Conservation (phyloP, 2,113 vertebrate species). For the Salvelinus fontinalis region DNA sequence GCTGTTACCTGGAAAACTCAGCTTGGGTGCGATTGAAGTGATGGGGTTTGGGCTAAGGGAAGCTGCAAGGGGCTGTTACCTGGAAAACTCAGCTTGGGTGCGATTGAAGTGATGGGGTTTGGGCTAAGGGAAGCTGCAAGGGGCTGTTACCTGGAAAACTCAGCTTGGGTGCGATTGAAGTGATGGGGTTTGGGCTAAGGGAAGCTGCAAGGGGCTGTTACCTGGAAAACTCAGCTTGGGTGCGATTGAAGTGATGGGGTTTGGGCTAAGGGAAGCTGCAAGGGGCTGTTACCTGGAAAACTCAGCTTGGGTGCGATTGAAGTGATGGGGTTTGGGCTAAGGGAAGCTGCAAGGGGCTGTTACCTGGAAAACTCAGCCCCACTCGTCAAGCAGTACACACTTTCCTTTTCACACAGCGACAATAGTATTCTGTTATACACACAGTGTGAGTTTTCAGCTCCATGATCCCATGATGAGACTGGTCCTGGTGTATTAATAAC, state of each 20-base stretch:
- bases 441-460: background rate
- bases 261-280: background rate
- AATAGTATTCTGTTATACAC: background rate
- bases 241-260: background rate
- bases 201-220: background rate
- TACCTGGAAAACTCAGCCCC: too few species aligned
- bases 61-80: background rate
- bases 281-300: too few species aligned
- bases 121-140: background rate
- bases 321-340: background rate
- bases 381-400: too few species aligned
- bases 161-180: background rate
- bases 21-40: background rate
- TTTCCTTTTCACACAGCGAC: too few species aligned
- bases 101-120: background rate
- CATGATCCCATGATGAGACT: slow-evolving; percentile 9
- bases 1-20: too few species aligned
- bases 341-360: background rate
- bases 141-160: too few species aligned
- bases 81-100: too few species aligned
- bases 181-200: background rate
- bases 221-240: too few species aligned
- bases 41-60: background rate
- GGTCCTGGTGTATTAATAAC: slow-evolving; percentile 32
- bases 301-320: background rate